These are phyloP conservation scores for Cricetomys ansorgei DNA, from an alignment of 2,113 vertebrate genomes.

Conservation along the genomic window DNA sequence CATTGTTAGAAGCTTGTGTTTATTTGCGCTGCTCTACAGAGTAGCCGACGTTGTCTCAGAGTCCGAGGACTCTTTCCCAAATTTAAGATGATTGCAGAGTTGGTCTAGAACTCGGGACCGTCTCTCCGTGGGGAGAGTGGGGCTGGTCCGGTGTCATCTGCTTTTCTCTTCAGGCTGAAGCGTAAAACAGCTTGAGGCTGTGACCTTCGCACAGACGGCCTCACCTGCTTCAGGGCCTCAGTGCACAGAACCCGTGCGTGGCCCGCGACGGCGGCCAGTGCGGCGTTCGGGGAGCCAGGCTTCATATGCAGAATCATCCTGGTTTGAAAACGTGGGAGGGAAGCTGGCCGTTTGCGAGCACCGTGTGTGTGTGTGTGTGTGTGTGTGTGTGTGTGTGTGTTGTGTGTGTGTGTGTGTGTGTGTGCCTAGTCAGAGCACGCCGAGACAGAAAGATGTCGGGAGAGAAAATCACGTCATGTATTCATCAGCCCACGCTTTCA, in stretches of 20 bases:
- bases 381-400: conserved; percentile 63
- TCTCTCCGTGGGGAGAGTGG: background rate
- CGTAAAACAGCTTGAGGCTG: background rate
- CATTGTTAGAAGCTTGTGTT: conserved; percentile 12
- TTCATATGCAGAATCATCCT: background rate
- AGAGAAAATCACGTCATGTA: conserved; percentile 69
- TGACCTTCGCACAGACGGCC: background rate
- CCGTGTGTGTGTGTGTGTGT: conserved; percentile 65
- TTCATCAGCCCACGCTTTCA: conserved; percentile 62
- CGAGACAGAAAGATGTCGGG: conserved; percentile 65
- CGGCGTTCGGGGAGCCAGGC: background rate
- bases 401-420: no score
- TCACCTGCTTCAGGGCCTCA: background rate
- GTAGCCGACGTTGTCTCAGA: background rate
- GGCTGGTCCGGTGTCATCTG: no score
- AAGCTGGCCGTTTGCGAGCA: background rate
- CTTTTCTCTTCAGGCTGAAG: background rate
- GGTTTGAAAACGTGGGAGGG: conserved; percentile 59
- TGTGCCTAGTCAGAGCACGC: conserved; percentile 62
- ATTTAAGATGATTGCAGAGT: background rate
- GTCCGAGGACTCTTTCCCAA: background rate
- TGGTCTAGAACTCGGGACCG: background rate
- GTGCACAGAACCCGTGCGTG: background rate
- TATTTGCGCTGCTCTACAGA: conserved; percentile 23
- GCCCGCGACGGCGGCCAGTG: background rate